Evolutionary conservation across 2,888 invertebrate species (phyloP).

Genomic region (Cephus runcator): DNA sequence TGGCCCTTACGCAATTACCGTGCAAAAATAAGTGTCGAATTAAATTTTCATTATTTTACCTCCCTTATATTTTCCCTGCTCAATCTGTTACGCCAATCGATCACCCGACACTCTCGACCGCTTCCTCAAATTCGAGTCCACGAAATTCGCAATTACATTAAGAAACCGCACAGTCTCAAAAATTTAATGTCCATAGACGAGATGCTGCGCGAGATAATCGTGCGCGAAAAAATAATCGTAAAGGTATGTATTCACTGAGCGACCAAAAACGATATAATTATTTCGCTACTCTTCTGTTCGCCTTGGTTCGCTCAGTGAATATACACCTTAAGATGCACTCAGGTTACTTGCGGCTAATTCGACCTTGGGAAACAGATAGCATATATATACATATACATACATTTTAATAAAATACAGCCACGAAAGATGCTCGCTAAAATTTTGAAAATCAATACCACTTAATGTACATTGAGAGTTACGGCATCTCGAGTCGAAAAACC

Average conservation of each 20-base stretch:
- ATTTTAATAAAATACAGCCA: background rate
- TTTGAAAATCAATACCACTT: background rate
- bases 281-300: background rate
- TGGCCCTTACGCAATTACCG: background rate
- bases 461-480: background rate
- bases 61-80: background rate
- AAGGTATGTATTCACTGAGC: background rate
- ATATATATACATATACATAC: background rate
- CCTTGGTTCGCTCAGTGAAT: background rate
- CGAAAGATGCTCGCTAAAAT: background rate
- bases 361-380: background rate
- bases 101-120: background rate
- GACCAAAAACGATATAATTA: background rate
- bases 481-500: background rate
- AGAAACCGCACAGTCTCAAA: background rate
- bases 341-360: background rate
- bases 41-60: background rate
- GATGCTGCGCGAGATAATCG: background rate
- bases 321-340: background rate
- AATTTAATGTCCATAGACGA: background rate
- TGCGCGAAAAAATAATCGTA: background rate
- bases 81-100: background rate
- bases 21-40: background rate
- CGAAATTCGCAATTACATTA: background rate
- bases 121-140: background rate